Base-by-base conservation (phyloP, 2,888 invertebrate genomes). In the Ganaspis brasiliensis region DNA sequence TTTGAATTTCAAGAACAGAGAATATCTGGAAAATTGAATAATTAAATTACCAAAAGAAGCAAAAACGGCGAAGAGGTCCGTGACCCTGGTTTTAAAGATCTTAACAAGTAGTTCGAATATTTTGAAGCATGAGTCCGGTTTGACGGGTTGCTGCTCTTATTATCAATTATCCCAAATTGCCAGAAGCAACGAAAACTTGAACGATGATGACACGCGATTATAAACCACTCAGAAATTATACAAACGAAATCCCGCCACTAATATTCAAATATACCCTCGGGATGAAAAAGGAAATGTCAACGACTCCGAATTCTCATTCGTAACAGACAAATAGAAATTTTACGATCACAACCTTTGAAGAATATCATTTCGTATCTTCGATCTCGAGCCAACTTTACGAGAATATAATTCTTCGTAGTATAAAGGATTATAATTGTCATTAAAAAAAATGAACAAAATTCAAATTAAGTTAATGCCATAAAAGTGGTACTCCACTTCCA, bases 121-220 rank as follows among this genome's bases (percentile, higher is more conserved):
- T 87, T 88, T 84, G 83, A 83, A 76, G 78, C 73, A 83, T 79
- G 67, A 83, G 87, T 85, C 89, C 88, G 90, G 88, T 90, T 90
- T 88, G 86, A 85, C 86, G 84, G 79, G 88, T 87, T 75, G 74
- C 73, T 81, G 72, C 81, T 83, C 85, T 79, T 82, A 83, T 86
- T 85, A 84, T 82, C 81, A 81, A 86, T 87, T 84, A 83, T 80
- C 78, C 72, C 71, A 74, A 74, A 72, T 77, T 79, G 77, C 77
- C 78, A 78, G 70, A 74, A 49, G 59, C 74, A 71, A 73, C 14
- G 24, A 45, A 67, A 67, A 67, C 67, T 45, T 67, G 9, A n/a
- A 40, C 9, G 63, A 63, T 63, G 63, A 67, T 45, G 67, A 45
- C 45, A 45, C 40, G 40, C 24, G 6, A 67, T 45, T 67, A 67